A percentile compares a stretch with the other conserved stretches of the same genome.
Evolutionary conservation across 2,797 vertebrate genomes (phyloP).

Genomic region (Artibeus lituratus): DNA sequence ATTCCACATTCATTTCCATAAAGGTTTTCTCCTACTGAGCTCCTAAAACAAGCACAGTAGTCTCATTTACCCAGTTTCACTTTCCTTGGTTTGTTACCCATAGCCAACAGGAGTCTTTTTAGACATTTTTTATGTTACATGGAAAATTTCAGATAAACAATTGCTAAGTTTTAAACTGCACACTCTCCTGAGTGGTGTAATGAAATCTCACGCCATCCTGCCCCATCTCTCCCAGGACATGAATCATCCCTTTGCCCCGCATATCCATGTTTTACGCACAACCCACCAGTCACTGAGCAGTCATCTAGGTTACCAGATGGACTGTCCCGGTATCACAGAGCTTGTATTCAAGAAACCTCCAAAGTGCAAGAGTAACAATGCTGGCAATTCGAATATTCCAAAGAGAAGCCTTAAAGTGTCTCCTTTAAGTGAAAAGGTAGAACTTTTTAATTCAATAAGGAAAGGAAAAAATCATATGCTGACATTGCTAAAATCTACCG

Average conservation of each 20-base stretch:
- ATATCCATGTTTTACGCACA: not conserved
- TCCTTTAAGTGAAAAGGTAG: not conserved
- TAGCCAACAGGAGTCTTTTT: not conserved
- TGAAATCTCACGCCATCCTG: not conserved
- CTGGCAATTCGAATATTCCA: not conserved
- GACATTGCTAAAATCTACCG: not conserved
- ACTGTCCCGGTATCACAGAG: not conserved
- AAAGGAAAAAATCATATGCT: not conserved
- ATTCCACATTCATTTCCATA: not conserved
- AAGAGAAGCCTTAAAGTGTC: not conserved
- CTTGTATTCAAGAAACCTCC: not conserved
- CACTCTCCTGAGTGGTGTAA: not conserved
- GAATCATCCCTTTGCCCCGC: not conserved
- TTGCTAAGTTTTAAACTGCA: not conserved
- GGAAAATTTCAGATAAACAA: not conserved
- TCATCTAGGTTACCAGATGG: not conserved
- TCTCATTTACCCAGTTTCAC: not conserved
- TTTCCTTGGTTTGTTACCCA: not conserved
- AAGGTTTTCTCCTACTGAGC: not conserved
- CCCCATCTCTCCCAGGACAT: not conserved
- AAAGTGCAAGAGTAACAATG: not conserved
- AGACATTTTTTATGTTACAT: no score
- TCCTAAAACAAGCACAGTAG: not conserved
- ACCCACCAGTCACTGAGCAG: not conserved
- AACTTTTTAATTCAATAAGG: not conserved